These are phyloP conservation scores for Tricholaema leucomelas DNA, from an alignment of 2,113 vertebrate species.

Conservation along the genomic window DNA sequence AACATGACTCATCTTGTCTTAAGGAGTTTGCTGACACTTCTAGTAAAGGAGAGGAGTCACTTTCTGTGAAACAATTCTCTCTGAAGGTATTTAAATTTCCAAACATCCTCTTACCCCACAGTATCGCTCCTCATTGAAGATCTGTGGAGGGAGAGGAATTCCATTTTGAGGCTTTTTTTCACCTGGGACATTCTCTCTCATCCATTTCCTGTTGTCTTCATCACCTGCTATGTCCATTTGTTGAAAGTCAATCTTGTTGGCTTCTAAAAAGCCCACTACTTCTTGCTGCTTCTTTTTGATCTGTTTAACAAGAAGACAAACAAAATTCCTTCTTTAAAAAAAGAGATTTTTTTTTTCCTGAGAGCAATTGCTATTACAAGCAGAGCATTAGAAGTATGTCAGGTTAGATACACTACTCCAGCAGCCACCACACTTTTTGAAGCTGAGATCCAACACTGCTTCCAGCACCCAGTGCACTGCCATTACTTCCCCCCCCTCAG, in stretches of 20 bases:
- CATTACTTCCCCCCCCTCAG: not conserved
- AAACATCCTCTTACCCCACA: constrained; percentile 86
- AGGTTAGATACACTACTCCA: not conserved
- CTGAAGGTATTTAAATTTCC: not conserved
- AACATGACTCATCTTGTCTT: not conserved
- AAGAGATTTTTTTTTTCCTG: not conserved
- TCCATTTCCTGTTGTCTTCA: constrained; percentile 95
- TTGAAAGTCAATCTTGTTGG: constrained; percentile 94
- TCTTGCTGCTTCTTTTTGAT: constrained; percentile 99
- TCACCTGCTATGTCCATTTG: constrained; percentile 94
- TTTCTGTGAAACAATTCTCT: not conserved
- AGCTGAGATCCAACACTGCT: not conserved
- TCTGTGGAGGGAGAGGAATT: constrained; percentile 96
- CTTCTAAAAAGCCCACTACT: constrained; percentile 94
- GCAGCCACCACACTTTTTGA: not conserved
- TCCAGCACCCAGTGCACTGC: not conserved
- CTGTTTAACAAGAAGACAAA: constrained; percentile 66
- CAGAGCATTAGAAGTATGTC: not conserved
- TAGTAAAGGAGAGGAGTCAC: not conserved
- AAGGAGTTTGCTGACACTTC: not conserved
- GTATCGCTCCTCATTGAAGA: constrained; percentile 94
- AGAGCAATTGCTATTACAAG: not conserved
- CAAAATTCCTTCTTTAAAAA: not conserved
- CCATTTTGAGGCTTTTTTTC: constrained; percentile 95
- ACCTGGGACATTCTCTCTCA: constrained; percentile 94